phyloP scores from a whole-genome alignment of 2,888 invertebrate genomes.

The Drosophila paracracens region DNA sequence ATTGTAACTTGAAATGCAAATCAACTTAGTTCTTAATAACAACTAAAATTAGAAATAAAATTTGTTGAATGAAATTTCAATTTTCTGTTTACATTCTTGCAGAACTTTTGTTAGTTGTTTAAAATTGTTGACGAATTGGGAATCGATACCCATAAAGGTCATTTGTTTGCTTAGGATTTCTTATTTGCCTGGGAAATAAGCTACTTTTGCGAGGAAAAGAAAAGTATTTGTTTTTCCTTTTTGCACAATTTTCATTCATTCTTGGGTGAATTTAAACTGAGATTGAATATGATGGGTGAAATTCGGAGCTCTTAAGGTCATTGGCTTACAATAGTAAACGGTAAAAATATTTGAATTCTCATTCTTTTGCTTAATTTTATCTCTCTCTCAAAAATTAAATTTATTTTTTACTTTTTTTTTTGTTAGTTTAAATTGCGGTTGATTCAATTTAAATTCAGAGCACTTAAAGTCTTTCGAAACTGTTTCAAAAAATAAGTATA shows the following conservation, averaged over 20 bases:
- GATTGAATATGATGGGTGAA: not conserved
- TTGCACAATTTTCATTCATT: not conserved
- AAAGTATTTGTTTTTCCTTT: not conserved
- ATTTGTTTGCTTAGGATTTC: conserved; percentile 11
- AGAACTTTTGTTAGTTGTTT: not conserved
- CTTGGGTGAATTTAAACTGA: not conserved
- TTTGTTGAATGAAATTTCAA: not conserved
- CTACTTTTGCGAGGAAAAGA: not conserved
- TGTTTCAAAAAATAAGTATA: not conserved
- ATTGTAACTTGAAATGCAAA: not conserved
- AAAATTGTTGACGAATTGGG: not conserved
- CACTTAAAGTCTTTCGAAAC: not conserved
- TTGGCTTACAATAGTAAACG: not conserved
- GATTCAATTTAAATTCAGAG: not conserved
- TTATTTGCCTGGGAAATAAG: not conserved
- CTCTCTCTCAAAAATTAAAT: not conserved
- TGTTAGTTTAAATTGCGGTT: not conserved
- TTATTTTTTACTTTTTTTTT: not conserved
- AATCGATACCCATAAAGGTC: not conserved
- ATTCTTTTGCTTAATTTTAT: no score
- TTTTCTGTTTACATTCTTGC: conserved; percentile 1
- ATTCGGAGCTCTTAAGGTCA: not conserved
- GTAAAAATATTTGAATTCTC: not conserved
- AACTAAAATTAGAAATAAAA: not conserved
- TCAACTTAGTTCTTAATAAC: not conserved